Percentiles rank a stretch among this genome's conserved stretches.
Conservation (phyloP, 2,888 invertebrate genomes). For the Diarsia dahlii region DNA sequence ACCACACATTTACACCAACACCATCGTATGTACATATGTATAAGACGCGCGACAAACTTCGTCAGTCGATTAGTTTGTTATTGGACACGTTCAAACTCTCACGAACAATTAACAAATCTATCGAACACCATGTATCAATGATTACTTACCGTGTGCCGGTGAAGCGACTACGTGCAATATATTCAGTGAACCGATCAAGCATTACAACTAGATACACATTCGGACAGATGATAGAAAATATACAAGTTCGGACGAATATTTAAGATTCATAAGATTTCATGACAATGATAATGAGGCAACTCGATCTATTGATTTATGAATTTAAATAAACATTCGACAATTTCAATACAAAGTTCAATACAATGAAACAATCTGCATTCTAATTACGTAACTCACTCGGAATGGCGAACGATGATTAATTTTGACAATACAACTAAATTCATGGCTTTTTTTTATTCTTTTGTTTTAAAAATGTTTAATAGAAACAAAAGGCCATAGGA, state of each 20-base stretch:
- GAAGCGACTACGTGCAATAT: constrained; percentile 74
- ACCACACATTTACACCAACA: constrained; percentile 76
- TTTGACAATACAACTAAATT: neutral
- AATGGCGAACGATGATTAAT: neutral
- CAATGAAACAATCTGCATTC: constrained; percentile 24
- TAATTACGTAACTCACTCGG: constrained; percentile 21
- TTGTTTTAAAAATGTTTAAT: neutral
- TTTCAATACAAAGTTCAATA: neutral
- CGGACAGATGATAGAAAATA: constrained; percentile 7
- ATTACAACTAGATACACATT: constrained; percentile 38
- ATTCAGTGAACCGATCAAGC: constrained; percentile 72
- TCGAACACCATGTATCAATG: constrained; percentile 50
- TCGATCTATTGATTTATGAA: constrained; percentile 14
- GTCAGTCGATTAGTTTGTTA: constrained; percentile 71
- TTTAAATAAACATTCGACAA: constrained; percentile 38
- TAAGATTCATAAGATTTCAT: constrained; percentile 1
- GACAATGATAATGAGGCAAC: constrained; percentile 16
- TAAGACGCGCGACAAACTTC: constrained; percentile 40
- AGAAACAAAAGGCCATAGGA: neutral
- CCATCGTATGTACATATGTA: constrained; percentile 67
- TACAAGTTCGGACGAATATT: constrained; percentile 22
- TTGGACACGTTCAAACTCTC: constrained; percentile 38
- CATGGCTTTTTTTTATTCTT: neutral
- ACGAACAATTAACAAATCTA: constrained; percentile 26
- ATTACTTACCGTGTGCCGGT: constrained; percentile 64